Base-by-base conservation (phyloP, 2,888 invertebrate genomes). In the Agrochola litura region DNA sequence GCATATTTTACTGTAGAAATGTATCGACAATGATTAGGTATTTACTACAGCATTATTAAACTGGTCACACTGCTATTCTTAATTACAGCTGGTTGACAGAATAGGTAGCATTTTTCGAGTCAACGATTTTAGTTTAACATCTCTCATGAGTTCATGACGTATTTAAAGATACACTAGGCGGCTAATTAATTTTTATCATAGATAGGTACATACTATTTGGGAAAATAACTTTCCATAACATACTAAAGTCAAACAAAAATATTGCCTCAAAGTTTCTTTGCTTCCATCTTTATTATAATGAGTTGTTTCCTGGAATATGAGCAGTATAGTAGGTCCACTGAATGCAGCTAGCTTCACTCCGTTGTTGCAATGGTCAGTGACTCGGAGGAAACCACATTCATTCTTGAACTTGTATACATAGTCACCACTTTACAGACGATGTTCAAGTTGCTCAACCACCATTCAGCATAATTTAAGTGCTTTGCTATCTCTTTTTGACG, bases 321-420 rank as follows among this genome's bases (percentile, higher is more conserved):
- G 74, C 19, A 46, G 12, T 10, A 19, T 25, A n/a, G 25, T 5
- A 56, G 14, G 25, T 30, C 4, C 54, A 41, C 14, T 14, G 25
- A 60, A 63, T 73, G 74, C 61, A 65, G 49, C 66, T 25, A 81
- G n/a, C 79, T 87, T 89, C 82, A 79, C 66, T 37, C 16, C 30
- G 43, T 41, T 80, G 66, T 74, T 54, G 68, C 69, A 77, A 73
- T 82, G 88, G 88, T 86, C 88, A 88, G 66, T 86, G 89, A 88
- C 83, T 82, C 79, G n/a, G n/a, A 71, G 10, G 22, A n/a, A 73
- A 73, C 70, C 66, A 68, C 56, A 49, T 58, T 77, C 64, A 68
- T 64, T 81, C 73, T 49, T 83, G 74, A 81, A 75, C 86, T 70
- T 81, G 75, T 14, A 8, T 16, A 16, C 25, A 58, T 46, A 66